These are phyloP conservation scores for Octonoba sinensis DNA, from an alignment of 2,888 invertebrate genomes.

Conservation along the genomic window DNA sequence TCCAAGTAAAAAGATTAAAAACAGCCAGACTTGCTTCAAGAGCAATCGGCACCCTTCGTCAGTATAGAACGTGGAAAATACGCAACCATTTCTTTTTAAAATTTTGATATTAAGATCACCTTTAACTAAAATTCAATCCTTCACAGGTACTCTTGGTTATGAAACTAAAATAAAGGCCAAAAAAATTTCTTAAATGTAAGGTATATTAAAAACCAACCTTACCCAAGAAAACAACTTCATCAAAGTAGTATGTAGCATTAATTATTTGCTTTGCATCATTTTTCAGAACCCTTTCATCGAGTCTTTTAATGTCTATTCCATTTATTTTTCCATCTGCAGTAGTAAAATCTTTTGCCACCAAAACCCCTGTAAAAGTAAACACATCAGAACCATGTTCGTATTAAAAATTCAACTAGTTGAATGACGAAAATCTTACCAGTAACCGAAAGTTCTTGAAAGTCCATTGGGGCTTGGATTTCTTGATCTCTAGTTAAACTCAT, in stretches of 20 bases:
- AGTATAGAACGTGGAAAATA: no score
- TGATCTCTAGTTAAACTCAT: constrained; percentile 61
- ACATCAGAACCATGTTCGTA: neutral
- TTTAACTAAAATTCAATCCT: no score
- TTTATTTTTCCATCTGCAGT: constrained; percentile 27
- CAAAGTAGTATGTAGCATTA: constrained; percentile 41
- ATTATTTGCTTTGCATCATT: constrained; percentile 30
- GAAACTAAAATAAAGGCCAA: no score
- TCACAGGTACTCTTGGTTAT: no score
- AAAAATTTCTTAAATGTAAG: no score
- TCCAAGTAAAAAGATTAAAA: no score
- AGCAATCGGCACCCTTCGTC: no score
- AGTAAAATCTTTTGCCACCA: constrained; percentile 16
- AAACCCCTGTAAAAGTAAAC: constrained; percentile 24
- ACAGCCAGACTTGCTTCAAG: no score
- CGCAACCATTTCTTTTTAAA: no score
- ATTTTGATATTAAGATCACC: no score
- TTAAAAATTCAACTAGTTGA: neutral
- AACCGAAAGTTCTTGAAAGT: constrained; percentile 34
- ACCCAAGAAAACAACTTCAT: constrained; percentile 49
- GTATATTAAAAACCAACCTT: neutral
- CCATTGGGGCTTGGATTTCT: constrained; percentile 23
- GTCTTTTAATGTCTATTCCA: constrained; percentile 24
- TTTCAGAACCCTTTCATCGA: constrained; percentile 33
- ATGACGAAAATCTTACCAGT: constrained; percentile 28